These are phyloP conservation scores for Lytechinus variegatus DNA, from an alignment of 35 echinoderm and acorn worm genomes.

Conservation along the genomic window DNA sequence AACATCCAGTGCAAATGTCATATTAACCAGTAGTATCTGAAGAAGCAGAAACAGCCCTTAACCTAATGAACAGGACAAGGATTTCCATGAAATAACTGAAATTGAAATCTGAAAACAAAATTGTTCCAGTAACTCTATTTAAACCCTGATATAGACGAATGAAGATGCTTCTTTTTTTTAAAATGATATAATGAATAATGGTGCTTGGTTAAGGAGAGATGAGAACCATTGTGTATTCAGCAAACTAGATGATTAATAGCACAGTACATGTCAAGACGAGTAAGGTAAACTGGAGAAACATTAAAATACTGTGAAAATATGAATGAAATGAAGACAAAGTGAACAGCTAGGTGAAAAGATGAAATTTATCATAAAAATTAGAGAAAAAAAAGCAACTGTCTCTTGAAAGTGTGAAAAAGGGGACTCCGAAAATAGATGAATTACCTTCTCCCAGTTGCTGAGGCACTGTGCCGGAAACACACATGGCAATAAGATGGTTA, in stretches of 20 bases:
- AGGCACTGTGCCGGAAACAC: constrained; percentile 83
- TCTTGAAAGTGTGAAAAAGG: constrained; percentile 28
- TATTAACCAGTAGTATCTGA: too few relatives aligned
- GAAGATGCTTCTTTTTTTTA: not conserved
- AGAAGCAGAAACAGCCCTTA: not conserved
- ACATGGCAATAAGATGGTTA: constrained; percentile 59
- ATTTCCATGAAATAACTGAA: not conserved
- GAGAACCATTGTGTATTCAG: not conserved
- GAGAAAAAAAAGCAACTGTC: constrained; percentile 46
- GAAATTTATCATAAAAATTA: constrained; percentile 46
- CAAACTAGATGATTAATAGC: not conserved
- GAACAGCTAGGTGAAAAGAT: constrained; percentile 16
- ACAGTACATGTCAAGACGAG: not conserved
- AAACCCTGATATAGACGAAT: not conserved
- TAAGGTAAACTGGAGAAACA: not conserved
- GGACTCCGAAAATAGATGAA: constrained; percentile 38
- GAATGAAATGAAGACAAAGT: constrained; percentile 25
- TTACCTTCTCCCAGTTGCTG: constrained; percentile 99
- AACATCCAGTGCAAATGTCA: too few relatives aligned
- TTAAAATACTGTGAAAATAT: not conserved
- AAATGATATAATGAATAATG: not conserved
- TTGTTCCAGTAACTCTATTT: not conserved
- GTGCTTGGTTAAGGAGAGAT: not conserved
- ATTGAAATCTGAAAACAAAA: not conserved
- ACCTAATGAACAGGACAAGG: not conserved